A percentile compares a stretch with the other conserved stretches of the same genome.
Evolutionary conservation across 2,888 invertebrate genomes (phyloP).

Genomic region (Uloborus plumipes): DNA sequence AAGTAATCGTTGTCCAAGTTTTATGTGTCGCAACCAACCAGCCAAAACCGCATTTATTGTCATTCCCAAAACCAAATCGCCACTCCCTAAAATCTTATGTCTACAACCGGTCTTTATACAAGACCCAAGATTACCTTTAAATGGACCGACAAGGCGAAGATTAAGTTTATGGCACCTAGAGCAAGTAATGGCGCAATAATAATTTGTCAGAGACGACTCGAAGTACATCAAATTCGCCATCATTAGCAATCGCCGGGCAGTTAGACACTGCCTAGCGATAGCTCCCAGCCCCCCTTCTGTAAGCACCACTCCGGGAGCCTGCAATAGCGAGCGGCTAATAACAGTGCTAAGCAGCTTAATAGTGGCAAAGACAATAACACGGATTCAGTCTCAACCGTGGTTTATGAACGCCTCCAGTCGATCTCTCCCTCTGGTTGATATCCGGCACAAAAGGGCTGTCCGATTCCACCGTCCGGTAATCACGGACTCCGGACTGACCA

Average conservation of each 20-base stretch:
- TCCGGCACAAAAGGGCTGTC: not conserved
- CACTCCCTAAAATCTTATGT: too few species aligned
- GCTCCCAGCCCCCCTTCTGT: not conserved
- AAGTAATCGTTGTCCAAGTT: too few species aligned
- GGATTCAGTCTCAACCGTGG: slow-evolving; percentile 31
- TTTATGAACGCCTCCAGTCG: slow-evolving; percentile 36
- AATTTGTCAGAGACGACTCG: slow-evolving; percentile 43
- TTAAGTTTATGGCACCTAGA: slow-evolving; percentile 35
- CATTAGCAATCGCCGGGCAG: too few species aligned
- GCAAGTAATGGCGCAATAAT: slow-evolving; percentile 41
- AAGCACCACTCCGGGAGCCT: too few species aligned
- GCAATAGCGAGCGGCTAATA: slow-evolving; percentile 34
- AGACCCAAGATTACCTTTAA: slow-evolving; percentile 2
- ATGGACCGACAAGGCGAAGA: not conserved
- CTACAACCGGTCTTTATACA: too few species aligned
- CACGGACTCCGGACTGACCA: slow-evolving; percentile 11
- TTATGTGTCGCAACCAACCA: too few species aligned
- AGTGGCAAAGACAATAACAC: slow-evolving; percentile 57
- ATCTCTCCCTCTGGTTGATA: slow-evolving; percentile 13
- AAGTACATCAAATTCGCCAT: slow-evolving; percentile 5
- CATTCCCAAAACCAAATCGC: too few species aligned
- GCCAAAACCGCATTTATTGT: too few species aligned
- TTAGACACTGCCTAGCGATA: slow-evolving; percentile 2
- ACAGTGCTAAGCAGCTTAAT: slow-evolving; percentile 53
- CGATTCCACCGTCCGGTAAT: slow-evolving; percentile 20